Conservation (phyloP, 1,140 invertebrate genomes). For the Plutomurus gul region DNA sequence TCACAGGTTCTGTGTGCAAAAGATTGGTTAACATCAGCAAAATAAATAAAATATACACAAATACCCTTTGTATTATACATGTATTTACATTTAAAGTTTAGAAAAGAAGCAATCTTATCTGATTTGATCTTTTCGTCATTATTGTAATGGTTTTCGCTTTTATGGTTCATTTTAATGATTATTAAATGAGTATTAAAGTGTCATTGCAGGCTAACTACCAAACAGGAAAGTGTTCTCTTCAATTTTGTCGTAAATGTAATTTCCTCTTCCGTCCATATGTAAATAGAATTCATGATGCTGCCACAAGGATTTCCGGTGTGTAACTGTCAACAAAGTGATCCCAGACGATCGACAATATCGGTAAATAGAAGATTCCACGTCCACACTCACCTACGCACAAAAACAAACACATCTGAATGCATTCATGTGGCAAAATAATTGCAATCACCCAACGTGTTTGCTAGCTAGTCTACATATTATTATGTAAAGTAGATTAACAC, state of each 20-base stretch:
- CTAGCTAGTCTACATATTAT: too few relatives aligned
- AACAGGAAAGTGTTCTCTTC: background rate
- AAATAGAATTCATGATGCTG: conserved; percentile 78
- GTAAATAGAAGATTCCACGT: conserved; percentile 97
- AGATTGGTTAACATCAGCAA: too few relatives aligned
- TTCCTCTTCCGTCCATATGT: conserved; percentile 47
- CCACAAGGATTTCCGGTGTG: conserved; percentile 94
- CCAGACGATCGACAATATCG: conserved; percentile 84
- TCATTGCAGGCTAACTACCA: too few relatives aligned
- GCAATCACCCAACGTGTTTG: too few relatives aligned
- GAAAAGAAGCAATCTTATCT: too few relatives aligned
- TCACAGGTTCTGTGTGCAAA: too few relatives aligned
- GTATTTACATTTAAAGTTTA: too few relatives aligned
- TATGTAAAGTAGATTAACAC: too few relatives aligned
- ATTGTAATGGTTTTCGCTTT: too few relatives aligned
- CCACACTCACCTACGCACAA: conserved; percentile 81
- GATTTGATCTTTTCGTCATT: too few relatives aligned
- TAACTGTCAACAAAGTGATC: conserved; percentile 96
- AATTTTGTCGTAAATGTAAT: conserved; percentile 33
- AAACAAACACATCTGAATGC: background rate
- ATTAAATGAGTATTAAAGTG: background rate
- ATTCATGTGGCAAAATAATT: background rate
- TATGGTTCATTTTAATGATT: background rate
- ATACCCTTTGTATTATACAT: too few relatives aligned
- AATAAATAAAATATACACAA: too few relatives aligned